Percentiles rank a stretch among this genome's conserved stretches.
phyloP scores from a whole-genome alignment of 2,797 vertebrate species.

The Macrochelys suwanniensis region DNA sequence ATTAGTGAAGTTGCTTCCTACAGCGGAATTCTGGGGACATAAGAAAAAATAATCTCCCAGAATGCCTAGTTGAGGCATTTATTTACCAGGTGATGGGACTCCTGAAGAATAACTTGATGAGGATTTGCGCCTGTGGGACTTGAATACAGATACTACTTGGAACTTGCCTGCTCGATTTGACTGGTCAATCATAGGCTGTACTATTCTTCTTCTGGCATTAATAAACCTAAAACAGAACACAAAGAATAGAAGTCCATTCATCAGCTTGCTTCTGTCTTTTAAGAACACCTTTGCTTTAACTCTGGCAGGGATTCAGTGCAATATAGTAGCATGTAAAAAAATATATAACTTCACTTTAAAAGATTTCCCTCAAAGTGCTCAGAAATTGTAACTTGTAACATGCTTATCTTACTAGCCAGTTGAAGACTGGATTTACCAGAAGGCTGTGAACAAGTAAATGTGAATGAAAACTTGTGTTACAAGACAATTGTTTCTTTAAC shows the following conservation, averaged over 20 bases:
- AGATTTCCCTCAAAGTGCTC: slow-evolving; percentile 51
- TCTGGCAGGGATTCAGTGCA: not conserved
- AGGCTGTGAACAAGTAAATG: slow-evolving; percentile 54
- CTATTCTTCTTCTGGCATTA: slow-evolving; percentile 99
- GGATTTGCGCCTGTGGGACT: slow-evolving; percentile 79
- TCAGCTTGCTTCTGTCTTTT: slow-evolving; percentile 58
- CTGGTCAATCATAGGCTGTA: slow-evolving; percentile 99
- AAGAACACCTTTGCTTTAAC: slow-evolving; percentile 45
- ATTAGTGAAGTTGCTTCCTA: slow-evolving; percentile 91
- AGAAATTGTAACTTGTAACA: slow-evolving; percentile 37
- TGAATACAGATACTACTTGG: slow-evolving; percentile 79
- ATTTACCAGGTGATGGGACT: slow-evolving; percentile 84
- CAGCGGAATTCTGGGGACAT: slow-evolving; percentile 84
- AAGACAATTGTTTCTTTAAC: slow-evolving; percentile 68
- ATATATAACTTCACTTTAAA: slow-evolving; percentile 54
- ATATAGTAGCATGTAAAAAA: not conserved
- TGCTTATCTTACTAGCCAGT: slow-evolving; percentile 25
- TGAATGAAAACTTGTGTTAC: slow-evolving; percentile 51
- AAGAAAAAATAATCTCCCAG: slow-evolving; percentile 82
- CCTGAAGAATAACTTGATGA: slow-evolving; percentile 79
- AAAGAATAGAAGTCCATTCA: slow-evolving; percentile 81
- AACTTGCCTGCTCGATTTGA: slow-evolving; percentile 99
- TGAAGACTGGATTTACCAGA: slow-evolving; percentile 56
- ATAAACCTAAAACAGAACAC: slow-evolving; percentile 95
- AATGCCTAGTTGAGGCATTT: slow-evolving; percentile 84